Evolutionary conservation across 23 tunicate genomes (phyloP), one percentile per base, ranked within the genome.

Genomic region (Aplidium turbinatum): DNA sequence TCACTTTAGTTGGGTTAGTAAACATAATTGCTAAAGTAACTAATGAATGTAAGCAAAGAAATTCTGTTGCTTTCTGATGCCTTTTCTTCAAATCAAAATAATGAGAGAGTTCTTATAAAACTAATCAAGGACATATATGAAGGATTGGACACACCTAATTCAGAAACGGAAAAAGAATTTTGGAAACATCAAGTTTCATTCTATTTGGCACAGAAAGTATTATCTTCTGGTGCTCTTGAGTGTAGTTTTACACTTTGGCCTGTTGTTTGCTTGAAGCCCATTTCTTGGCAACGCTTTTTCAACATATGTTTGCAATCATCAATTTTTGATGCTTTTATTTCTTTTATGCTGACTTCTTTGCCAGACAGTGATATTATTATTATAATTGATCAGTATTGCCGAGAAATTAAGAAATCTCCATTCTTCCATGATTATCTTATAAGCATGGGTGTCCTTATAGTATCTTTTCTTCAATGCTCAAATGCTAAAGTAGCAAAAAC

Each of bases 1-100:
- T n/a, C n/a, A n/a, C n/a, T n/a, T n/a, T n/a, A n/a, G n/a, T n/a
- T n/a, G n/a, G n/a, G n/a, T n/a, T n/a, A n/a, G n/a, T n/a, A n/a
- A n/a, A n/a, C n/a, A n/a, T n/a, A n/a, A n/a, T n/a, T n/a, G n/a
- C n/a, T n/a, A n/a, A n/a, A n/a, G 23, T 54, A 9, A 54, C 36
- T 27, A 21, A 65, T 65, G 72, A 30, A 65, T 6, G 11, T 65
- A 38, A 65, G 50, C 31, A 35, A 65, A 65, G 72, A 65, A 38
- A 38, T 65, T 35, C 19, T 65, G 50, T 26, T 65, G 23, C 3
- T 65, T 35, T 18, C 36, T 16, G 72, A 36, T 38, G 3, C 38
- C 25, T 38, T 65, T 18, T 11, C 19, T 28, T 6, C 16, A 18
- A 35, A 38, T 11, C 11, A 35, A 18, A 36, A 21, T 65, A 4